Conservation (phyloP, 2,113 vertebrate genomes). For the Rhea pennata region DNA sequence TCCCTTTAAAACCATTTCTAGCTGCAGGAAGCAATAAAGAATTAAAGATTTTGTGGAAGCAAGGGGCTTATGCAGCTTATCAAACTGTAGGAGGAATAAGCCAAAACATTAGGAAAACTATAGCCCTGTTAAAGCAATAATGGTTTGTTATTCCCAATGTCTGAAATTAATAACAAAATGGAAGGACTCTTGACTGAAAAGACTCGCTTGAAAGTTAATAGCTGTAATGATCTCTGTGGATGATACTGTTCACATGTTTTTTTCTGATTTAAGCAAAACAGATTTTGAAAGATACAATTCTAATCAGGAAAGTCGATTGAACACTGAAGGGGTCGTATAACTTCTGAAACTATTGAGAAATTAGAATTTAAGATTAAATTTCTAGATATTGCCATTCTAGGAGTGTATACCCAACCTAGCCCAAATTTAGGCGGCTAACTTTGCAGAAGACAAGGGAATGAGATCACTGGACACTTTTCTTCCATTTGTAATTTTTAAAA, state of each 20-base stretch:
- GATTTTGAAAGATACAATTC: not conserved
- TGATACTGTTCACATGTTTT: not conserved
- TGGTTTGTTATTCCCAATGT: not conserved
- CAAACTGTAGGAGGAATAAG: not conserved
- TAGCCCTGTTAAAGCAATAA: not conserved
- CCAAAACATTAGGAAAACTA: not conserved
- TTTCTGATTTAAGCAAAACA: not conserved
- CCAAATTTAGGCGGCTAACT: not conserved
- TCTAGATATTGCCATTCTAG: not conserved
- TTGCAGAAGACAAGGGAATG: not conserved
- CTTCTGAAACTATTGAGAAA: not conserved
- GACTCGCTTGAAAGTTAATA: not conserved
- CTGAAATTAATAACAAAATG: not conserved
- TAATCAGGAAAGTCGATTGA: not conserved
- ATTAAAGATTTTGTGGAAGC: not conserved
- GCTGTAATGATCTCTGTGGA: not conserved
- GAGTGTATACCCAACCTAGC: not conserved
- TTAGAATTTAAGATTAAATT: not conserved
- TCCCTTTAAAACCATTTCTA: not conserved
- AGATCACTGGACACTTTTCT: not conserved
- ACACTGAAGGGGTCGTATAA: not conserved
- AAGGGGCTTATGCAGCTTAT: not conserved
- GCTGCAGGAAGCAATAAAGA: not conserved
- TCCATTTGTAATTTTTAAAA: not conserved
- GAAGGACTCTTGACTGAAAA: not conserved